These are phyloP conservation scores for Lagopus leucura DNA, from an alignment of 2,113 vertebrate genomes.

Conservation along the genomic window DNA sequence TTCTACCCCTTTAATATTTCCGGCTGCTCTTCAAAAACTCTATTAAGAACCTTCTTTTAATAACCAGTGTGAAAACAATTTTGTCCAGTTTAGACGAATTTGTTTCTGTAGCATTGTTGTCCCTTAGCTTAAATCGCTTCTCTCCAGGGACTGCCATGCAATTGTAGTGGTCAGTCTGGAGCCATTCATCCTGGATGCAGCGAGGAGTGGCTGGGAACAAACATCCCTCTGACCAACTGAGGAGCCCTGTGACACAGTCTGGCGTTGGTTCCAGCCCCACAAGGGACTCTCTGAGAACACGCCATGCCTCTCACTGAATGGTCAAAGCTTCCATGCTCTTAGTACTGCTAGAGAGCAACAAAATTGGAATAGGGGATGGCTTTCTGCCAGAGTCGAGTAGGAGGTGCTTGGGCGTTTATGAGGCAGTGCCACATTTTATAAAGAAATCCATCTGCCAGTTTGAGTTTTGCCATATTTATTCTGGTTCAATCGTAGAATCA, in stretches of 20 bases:
- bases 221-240: background rate
- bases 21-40: background rate
- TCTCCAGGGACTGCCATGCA: background rate
- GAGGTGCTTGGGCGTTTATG: background rate
- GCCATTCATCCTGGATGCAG: background rate
- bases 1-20: background rate
- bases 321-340: background rate
- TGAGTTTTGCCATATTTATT: background rate
- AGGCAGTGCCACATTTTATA: background rate
- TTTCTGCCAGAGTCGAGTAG: background rate
- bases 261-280: background rate
- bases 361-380: background rate
- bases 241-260: slow-evolving; percentile 1
- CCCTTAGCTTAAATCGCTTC: background rate
- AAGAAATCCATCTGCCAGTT: background rate
- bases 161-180: slow-evolving; percentile 18
- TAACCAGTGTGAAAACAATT: background rate
- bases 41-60: background rate
- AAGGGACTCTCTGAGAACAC: slow-evolving; percentile 32
- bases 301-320: background rate
- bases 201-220: slow-evolving; percentile 12
- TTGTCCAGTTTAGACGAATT: background rate
- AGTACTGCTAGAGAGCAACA: background rate
- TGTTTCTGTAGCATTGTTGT: background rate
- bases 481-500: background rate